phyloP scores from a whole-genome alignment of 2,113 vertebrate species.

The Onychorhynchus coronatus region DNA sequence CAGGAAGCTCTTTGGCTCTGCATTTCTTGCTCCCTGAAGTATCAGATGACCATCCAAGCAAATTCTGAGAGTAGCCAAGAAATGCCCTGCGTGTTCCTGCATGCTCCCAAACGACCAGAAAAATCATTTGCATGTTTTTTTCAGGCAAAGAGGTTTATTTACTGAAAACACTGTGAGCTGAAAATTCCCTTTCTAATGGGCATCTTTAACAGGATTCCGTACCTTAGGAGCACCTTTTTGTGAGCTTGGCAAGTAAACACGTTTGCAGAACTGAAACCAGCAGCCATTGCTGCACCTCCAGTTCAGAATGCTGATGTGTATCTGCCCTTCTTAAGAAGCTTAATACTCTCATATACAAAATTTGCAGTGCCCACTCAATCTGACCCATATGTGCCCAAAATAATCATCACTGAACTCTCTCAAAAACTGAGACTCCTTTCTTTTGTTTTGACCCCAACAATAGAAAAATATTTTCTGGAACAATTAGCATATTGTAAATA shows the following conservation, averaged over 20 bases:
- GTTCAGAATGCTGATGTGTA: accelerated
- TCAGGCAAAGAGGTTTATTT: neutral
- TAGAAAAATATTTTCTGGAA: neutral
- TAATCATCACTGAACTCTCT: neutral
- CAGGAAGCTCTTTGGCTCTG: neutral
- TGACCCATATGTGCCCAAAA: neutral
- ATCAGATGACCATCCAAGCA: neutral
- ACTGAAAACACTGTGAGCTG: neutral
- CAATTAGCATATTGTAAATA: neutral
- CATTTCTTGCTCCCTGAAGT: neutral
- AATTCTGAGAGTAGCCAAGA: neutral
- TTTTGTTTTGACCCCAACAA: neutral
- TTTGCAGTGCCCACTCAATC: neutral
- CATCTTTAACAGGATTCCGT: neutral
- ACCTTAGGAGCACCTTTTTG: neutral
- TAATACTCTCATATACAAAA: neutral
- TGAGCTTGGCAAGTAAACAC: neutral
- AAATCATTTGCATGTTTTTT: neutral
- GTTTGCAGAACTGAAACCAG: neutral
- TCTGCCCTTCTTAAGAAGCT: neutral
- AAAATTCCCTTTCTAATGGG: neutral
- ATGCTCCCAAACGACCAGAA: neutral
- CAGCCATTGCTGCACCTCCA: neutral
- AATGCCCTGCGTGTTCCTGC: neutral
- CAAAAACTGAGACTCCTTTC: neutral